A percentile compares a stretch with the other conserved stretches of the same genome.
phyloP scores from a whole-genome alignment of 2,888 invertebrate species.

The Macrosiphum euphorbiae region DNA sequence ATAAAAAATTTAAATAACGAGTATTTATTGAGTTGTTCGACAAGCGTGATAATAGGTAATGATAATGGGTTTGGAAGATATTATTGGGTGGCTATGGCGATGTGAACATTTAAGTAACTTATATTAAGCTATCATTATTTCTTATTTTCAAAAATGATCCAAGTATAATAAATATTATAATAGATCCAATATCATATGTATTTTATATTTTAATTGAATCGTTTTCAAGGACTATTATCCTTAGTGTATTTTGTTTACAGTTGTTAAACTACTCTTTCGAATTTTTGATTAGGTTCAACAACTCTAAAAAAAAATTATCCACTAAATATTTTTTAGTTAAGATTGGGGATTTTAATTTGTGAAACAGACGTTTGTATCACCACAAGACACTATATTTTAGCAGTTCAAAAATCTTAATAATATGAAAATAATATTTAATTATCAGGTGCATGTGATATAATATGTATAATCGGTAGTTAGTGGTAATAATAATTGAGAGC shows the following conservation, averaged over 20 bases:
- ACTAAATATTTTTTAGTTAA: too few species aligned
- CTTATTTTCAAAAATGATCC: neutral
- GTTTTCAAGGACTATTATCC: neutral
- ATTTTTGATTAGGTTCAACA: neutral
- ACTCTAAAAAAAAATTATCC: neutral
- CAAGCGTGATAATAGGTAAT: neutral
- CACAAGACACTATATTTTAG: neutral
- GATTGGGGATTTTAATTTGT: neutral
- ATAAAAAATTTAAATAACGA: neutral
- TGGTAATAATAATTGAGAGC: neutral
- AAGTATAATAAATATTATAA: neutral
- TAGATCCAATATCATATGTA: neutral
- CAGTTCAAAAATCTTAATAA: neutral
- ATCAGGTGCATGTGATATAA: neutral
- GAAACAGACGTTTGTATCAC: neutral
- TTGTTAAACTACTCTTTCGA: neutral
- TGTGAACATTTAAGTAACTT: neutral
- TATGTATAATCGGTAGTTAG: neutral
- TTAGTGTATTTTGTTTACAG: too few species aligned
- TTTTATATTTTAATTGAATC: neutral
- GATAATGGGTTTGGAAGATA: neutral
- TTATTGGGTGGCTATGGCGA: neutral
- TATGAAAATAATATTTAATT: too few species aligned
- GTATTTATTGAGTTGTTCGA: neutral
- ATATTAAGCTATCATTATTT: neutral